These are phyloP conservation scores for Onychostruthus taczanowskii DNA, from an alignment of 2,113 vertebrate genomes.

Conservation along the genomic window DNA sequence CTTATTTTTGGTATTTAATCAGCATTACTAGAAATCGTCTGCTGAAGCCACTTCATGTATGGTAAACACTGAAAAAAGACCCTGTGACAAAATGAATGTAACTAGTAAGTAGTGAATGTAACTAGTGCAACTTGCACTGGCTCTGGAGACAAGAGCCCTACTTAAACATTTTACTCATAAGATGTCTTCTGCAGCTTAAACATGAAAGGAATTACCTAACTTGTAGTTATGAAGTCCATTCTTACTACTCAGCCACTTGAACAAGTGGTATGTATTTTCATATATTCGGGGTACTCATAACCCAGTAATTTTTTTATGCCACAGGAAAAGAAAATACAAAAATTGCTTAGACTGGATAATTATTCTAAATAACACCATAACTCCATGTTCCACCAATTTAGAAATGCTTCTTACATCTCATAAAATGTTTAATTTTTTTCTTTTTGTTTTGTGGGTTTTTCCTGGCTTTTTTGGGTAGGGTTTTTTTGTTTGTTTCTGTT, in stretches of 20 bases:
- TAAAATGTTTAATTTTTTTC: not conserved
- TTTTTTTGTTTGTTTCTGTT: no score
- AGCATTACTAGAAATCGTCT: conserved; percentile 32
- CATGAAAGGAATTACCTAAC: conserved; percentile 3
- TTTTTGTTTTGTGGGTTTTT: not conserved
- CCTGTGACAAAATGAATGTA: conserved; percentile 13
- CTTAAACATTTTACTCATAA: conserved; percentile 15
- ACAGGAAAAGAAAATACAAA: conserved; percentile 32
- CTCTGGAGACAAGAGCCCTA: not conserved
- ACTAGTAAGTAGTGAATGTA: not conserved
- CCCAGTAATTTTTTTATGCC: not conserved
- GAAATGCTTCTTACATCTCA: not conserved
- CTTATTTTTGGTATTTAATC: conserved; percentile 62
- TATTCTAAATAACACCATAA: conserved; percentile 9
- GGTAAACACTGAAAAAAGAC: conserved; percentile 37
- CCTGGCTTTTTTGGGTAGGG: accelerated
- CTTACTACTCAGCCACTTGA: not conserved
- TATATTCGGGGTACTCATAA: not conserved
- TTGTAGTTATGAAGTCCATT: not conserved
- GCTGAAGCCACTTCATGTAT: conserved; percentile 37
- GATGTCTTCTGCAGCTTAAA: not conserved
- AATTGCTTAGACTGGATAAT: not conserved
- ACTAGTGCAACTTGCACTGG: not conserved
- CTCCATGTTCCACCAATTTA: not conserved
- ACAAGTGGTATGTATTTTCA: not conserved